phyloP scores from a whole-genome alignment of 2,113 vertebrate species.

The Onychostruthus taczanowskii region DNA sequence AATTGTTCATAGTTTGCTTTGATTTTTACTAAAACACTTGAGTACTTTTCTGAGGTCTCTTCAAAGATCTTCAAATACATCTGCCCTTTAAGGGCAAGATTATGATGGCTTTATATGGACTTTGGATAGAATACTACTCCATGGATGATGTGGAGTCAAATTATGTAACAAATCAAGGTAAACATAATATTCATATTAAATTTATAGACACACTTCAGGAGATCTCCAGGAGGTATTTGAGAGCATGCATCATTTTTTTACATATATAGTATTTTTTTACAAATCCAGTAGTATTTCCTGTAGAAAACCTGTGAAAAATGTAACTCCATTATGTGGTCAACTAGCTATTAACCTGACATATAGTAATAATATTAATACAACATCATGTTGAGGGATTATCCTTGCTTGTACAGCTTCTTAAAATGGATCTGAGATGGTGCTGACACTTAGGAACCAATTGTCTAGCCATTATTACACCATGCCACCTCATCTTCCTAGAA shows the following conservation, averaged over 20 bases:
- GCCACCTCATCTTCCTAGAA: background rate
- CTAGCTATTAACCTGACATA: background rate
- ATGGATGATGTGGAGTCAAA: background rate
- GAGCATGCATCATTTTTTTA: background rate
- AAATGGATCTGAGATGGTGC: background rate
- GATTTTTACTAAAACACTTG: background rate
- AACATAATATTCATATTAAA: background rate
- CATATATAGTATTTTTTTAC: background rate
- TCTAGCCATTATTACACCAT: background rate
- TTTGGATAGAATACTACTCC: background rate
- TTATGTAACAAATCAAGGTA: background rate
- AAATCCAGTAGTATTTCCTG: no score
- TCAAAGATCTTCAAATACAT: background rate
- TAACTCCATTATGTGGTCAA: rapidly evolving
- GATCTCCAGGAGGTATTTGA: background rate
- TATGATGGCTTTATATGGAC: background rate
- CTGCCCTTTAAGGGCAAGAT: background rate
- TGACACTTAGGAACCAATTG: background rate
- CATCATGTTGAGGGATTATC: background rate
- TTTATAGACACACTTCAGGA: background rate
- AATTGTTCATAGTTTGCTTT: background rate
- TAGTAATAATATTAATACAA: background rate
- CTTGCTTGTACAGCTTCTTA: background rate
- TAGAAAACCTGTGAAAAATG: background rate
- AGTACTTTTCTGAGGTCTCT: background rate